phyloP scores from a whole-genome alignment of 2,113 vertebrate genomes.

The Gnathonemus longibarbis region DNA sequence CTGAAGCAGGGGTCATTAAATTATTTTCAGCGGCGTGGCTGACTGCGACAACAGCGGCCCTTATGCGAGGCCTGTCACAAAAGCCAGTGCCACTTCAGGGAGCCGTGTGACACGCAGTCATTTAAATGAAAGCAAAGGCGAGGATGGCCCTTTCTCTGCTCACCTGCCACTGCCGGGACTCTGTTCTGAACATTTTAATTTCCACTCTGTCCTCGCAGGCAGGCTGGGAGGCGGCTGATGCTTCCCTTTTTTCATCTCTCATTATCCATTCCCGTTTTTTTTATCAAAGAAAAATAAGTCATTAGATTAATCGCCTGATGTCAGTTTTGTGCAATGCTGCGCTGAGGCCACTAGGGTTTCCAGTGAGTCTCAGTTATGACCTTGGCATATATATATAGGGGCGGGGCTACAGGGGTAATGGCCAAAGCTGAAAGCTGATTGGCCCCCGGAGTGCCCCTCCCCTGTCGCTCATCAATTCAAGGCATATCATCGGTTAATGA shows the following conservation, averaged over 20 bases:
- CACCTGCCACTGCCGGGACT: background rate
- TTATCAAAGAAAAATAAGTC: conserved; percentile 12
- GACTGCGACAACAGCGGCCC: background rate
- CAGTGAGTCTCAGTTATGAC: background rate
- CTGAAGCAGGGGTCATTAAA: conserved; percentile 4
- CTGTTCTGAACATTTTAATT: conserved; percentile 14
- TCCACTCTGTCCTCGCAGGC: background rate
- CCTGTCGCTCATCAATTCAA: background rate
- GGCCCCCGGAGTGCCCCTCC: background rate
- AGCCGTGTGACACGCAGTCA: background rate
- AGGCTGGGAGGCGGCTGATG: background rate
- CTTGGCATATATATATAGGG: background rate
- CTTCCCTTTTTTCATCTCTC: background rate
- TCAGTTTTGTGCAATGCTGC: background rate
- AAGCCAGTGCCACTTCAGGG: background rate
- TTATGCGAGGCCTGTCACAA: background rate
- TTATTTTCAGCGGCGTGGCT: background rate
- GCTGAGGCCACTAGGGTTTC: background rate
- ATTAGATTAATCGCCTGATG: background rate
- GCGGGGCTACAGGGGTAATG: background rate
- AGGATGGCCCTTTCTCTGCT: background rate
- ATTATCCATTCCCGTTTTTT: background rate
- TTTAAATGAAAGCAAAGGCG: background rate
- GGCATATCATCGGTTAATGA: background rate
- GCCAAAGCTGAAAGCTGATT: background rate